Evolutionary conservation across 2,888 invertebrate genomes (phyloP), one percentile per base, ranked within the genome.

Genomic region (Neoascia interrupta): DNA sequence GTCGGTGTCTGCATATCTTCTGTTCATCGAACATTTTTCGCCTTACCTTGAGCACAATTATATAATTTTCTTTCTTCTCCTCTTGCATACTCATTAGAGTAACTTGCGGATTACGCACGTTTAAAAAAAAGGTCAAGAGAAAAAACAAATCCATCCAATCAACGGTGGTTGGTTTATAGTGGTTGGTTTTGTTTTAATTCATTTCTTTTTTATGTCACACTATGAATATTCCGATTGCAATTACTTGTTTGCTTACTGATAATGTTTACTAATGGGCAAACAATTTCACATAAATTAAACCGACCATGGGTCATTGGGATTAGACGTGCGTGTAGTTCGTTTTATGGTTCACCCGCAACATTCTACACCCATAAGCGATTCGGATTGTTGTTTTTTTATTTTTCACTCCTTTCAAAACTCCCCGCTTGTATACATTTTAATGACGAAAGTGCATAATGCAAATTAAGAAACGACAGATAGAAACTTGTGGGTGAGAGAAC

Each of bases 281-380:
- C 81, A 82, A 81, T 82, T 82, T 81, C 80, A 82, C 81, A 82
- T 82, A 81, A 82, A 82, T 82, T 82, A 82, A 82, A 72, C 69
- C 68, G 45, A 63, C 79, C 79, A 41, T 61, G 81, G 72, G 60
- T 73, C 68, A 69, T 43, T 64, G 19, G 51, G 63, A 69, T 54
- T 53, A 60, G 60, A 63, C 61, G 64, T 72, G 76, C 64, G 76
- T 58, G 58, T 58, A 60, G 66, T 43, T 43, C 26, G 21, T 45
- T 34, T 56, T 73, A 34, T 31, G 43, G 43, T 37, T 43, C 37
- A 37, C 23, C 26, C 26, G 5, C 4, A 6, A 31, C 4, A 3
- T 8, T 26, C 16, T 26, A 53, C 53, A n/a, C 51, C 39, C 53
- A 15, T 6, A 11, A 26, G 15, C 34, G 31, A 2, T 21, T 10